Base-by-base conservation (phyloP, 1,140 invertebrate species). In the Eupeodes corollae region DNA sequence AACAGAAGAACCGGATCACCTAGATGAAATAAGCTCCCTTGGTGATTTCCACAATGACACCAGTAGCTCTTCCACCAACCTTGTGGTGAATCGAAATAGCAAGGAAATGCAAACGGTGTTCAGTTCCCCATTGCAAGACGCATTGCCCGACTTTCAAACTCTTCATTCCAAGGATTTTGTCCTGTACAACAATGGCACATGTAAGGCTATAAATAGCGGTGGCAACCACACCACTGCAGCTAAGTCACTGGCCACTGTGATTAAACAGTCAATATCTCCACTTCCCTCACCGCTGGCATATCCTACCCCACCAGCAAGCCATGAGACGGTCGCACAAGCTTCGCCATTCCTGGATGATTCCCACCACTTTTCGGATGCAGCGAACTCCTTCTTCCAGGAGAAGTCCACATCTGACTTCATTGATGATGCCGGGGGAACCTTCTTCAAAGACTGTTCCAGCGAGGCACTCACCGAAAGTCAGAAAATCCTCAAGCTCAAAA, bases 251-350 rank as follows among this genome's bases (percentile, higher is more conserved):
- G 52, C 58, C 1, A 56, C 55, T 16, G 68, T 67, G 34, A 74
- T 70, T 5, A 74, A 76, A 49, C 72, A 71, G 1, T 62, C 57
- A 39, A 59, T 74, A 40, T 78, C 78, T 33, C 79, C 82, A 1
- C 59, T 84, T 46, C 77, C 82, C 10, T 87, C 84, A n/a, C 81
- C 80, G 0, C 53, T 82, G 6, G 80, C 84, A 10, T 89, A 89
- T 66, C 85, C 86, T 10, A 88, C 86, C 5, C 85, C 86, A 42
- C 84, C 84, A 13, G 85, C 85, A 0, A 88, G 84, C 54, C 84
- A 88, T 54, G 86, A 88, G 68, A 85, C 84, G n/a, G 53, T 67
- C 40, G 61, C 61, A 6, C 66, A 68, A 51, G 61, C 63, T 3
- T 68, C 66, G 11, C 66, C 66, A 10, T 68, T 66, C n/a, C 59